phyloP scores from a whole-genome alignment of 2,113 vertebrate genomes.

The Thunnus thynnus region DNA sequence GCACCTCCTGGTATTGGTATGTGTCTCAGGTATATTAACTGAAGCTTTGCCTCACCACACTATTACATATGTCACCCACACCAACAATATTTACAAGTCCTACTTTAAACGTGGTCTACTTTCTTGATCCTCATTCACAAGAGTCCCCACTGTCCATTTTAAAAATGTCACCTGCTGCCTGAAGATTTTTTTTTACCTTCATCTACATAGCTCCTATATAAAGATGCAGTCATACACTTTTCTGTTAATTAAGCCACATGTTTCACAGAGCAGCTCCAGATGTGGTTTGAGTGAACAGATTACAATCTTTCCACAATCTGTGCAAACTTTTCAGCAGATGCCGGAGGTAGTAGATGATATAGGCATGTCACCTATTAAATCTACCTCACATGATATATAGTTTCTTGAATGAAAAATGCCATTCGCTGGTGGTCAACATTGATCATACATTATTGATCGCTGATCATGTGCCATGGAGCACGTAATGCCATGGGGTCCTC shows the following conservation, averaged over 20 bases:
- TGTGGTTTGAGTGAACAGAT: background rate
- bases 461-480: constrained; percentile 1
- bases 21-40: background rate
- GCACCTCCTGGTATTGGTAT: background rate
- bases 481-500: constrained; percentile 5
- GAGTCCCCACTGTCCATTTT: background rate
- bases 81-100: background rate
- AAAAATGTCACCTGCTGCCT: background rate
- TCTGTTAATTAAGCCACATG: background rate
- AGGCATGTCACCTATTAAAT: background rate
- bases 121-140: constrained; percentile 1
- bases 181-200: background rate
- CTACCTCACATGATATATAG: background rate
- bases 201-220: background rate
- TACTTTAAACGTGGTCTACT: background rate
- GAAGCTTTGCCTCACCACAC: constrained; percentile 16
- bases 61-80: background rate
- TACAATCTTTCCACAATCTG: background rate
- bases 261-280: background rate
- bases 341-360: background rate
- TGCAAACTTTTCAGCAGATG: background rate
- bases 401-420: background rate
- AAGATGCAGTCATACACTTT: background rate
- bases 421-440: background rate
- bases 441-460: constrained; percentile 20